phyloP scores from a whole-genome alignment of 2,888 invertebrate species.

The Pandemis cinnamomeana region DNA sequence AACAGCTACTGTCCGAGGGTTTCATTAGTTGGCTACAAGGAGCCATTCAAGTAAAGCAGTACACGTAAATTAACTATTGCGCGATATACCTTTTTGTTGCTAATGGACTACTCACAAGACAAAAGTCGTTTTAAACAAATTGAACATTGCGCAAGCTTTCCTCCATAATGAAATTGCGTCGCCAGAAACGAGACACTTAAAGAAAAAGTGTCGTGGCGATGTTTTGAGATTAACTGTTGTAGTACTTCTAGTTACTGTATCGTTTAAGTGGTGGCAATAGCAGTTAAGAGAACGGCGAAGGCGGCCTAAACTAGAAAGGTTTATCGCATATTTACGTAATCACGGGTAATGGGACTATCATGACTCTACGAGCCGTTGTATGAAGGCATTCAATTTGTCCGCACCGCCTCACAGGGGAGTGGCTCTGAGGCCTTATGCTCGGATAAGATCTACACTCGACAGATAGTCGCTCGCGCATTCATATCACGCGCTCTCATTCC shows the following conservation, averaged over 20 bases:
- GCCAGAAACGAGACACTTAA: constrained; percentile 41
- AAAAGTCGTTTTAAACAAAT: constrained; percentile 45
- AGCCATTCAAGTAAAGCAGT: constrained; percentile 53
- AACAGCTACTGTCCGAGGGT: constrained; percentile 50
- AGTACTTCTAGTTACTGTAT: neutral
- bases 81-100: constrained; percentile 53
- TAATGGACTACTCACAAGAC: constrained; percentile 51
- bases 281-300: neutral
- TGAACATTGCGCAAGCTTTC: constrained; percentile 45
- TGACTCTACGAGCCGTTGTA: constrained; percentile 46
- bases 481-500: constrained; percentile 78
- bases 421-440: constrained; percentile 62
- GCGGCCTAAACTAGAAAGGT: constrained; percentile 32
- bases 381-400: constrained; percentile 72
- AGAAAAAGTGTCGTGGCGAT: neutral
- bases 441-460: constrained; percentile 71
- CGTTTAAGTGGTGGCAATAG: constrained; percentile 2
- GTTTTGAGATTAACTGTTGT: constrained; percentile 1
- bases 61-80: constrained; percentile 54
- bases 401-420: constrained; percentile 65
- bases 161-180: constrained; percentile 43
- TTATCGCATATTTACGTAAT: constrained; percentile 49
- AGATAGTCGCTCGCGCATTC: constrained; percentile 71
- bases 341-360: constrained; percentile 18
- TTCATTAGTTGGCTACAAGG: constrained; percentile 60